Conservation (phyloP, 2,113 vertebrate species). For the Podocnemis expansa region DNA sequence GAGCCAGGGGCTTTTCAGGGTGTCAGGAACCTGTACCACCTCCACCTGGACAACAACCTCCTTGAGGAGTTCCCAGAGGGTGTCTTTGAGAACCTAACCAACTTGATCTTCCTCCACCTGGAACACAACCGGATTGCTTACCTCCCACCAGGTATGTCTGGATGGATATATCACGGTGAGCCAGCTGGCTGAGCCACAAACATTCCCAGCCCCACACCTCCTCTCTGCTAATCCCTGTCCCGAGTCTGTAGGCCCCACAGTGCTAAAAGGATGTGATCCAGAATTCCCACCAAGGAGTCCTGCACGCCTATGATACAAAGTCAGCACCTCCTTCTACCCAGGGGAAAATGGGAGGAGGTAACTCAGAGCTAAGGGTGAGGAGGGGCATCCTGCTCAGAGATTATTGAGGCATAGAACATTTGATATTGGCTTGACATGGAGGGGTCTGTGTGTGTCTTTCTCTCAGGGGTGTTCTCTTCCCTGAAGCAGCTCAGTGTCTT, state of each 20-base stretch:
- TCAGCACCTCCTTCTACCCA: not conserved
- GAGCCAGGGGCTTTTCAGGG: not conserved
- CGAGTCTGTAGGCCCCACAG: not conserved
- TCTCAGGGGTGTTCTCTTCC: conserved; percentile 11
- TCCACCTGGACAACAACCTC: conserved; percentile 7
- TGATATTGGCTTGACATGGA: not conserved
- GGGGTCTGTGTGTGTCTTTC: not conserved
- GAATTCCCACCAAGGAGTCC: not conserved
- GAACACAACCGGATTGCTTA: conserved; percentile 21
- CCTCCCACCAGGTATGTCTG: conserved; percentile 15
- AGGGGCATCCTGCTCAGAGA: not conserved
- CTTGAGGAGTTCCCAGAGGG: not conserved
- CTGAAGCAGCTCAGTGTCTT: conserved; percentile 9
- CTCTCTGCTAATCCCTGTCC: not conserved
- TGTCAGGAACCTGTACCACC: not conserved
- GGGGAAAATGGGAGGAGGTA: not conserved
- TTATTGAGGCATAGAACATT: not conserved
- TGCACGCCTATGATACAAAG: not conserved
- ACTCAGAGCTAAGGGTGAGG: not conserved
- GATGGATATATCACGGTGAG: not conserved
- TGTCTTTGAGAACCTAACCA: conserved; percentile 2
- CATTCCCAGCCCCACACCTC: not conserved
- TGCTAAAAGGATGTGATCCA: not conserved
- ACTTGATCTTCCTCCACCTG: conserved; percentile 16
- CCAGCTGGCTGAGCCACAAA: too few relatives aligned